Conservation (phyloP, 2,797 vertebrate genomes). For the Gallinago nigripennis region DNA sequence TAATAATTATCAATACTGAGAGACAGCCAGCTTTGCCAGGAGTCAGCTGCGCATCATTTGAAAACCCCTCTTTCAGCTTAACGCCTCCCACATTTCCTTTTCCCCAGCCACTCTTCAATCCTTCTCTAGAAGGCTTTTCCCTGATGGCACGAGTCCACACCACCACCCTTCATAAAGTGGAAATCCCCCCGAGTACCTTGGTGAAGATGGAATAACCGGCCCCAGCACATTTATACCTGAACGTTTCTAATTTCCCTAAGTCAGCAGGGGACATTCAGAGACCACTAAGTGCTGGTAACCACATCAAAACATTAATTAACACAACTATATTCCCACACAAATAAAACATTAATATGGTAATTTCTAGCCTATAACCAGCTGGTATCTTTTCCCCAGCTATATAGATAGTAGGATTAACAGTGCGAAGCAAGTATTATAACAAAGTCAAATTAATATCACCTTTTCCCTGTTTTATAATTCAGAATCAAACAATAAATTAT, state of each 20-base stretch:
- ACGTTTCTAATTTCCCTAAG: conserved; percentile 34
- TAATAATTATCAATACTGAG: background rate
- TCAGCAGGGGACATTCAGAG: conserved; percentile 56
- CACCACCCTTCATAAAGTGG: background rate
- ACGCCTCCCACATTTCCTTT: background rate
- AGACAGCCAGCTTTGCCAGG: background rate
- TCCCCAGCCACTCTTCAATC: background rate
- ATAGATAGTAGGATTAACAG: conserved; percentile 61
- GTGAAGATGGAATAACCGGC: background rate
- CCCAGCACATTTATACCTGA: background rate
- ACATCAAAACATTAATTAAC: conserved; percentile 73
- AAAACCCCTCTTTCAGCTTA: background rate
- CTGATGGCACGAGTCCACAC: background rate
- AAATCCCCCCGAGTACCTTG: background rate
- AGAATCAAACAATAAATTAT: conserved; percentile 68
- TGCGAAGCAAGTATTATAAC: conserved; percentile 66
- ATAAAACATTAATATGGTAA: conserved; percentile 73
- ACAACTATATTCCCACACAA: conserved; percentile 66
- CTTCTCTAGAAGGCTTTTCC: background rate
- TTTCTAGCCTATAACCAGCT: conserved; percentile 65
- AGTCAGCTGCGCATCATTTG: background rate
- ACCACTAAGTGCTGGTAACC: conserved; percentile 63
- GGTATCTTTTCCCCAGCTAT: conserved; percentile 66
- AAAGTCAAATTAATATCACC: conserved; percentile 71
- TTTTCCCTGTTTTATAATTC: conserved; percentile 65